Base-by-base conservation (phyloP, 2,888 invertebrate species). In the Tachina lurida region DNA sequence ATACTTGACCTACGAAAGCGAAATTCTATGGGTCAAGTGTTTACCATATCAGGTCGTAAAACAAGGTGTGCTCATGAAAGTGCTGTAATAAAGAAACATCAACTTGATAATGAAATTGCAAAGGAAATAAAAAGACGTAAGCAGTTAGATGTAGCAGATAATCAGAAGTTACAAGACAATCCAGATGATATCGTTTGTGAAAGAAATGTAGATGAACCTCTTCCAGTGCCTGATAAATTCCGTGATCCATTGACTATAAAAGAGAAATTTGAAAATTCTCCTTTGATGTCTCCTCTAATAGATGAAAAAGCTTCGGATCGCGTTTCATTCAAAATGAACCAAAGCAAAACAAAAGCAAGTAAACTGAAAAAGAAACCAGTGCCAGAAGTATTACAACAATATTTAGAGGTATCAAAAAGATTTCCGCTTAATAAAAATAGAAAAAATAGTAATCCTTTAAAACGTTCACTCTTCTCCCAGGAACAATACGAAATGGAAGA, bases 1-100 rank as follows among this genome's bases (percentile, higher is more conserved):
- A 90, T 91, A 74, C 84, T 91, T 4, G 91, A 91, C 85, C 86
- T 91, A 43, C 89, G 91, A 2, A 92, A 90, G 75, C 90, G 90
- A 7, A 89, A 89, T 54, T 92, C 91, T 1, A 13, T 88, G 54
- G 89, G 88, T 12, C 80, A 76, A 31, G 54, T 88, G 5, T 76
- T 86, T 78, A 78, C 88, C 0, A 4, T 88, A 0, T 87, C 88
- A 17, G 87, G 88, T 0, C 86, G 87, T 5, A 88, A 87, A 19
- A 80, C 86, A 0, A 10, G 10, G 0, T 31, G 41, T 2, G 62
- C 10, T 2, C 13, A n/a, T 9, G 52, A 86, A 17, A 39, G 70
- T 8, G 70, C 62, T 9, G 47, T 75, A 5, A 79, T 88, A 41
- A 82, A 89, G n/a, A 87, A 89, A n/a, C 13, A 83, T 5, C 54